phyloP scores from a whole-genome alignment of 1,140 invertebrate genomes.

The Drosophila yakuba region DNA sequence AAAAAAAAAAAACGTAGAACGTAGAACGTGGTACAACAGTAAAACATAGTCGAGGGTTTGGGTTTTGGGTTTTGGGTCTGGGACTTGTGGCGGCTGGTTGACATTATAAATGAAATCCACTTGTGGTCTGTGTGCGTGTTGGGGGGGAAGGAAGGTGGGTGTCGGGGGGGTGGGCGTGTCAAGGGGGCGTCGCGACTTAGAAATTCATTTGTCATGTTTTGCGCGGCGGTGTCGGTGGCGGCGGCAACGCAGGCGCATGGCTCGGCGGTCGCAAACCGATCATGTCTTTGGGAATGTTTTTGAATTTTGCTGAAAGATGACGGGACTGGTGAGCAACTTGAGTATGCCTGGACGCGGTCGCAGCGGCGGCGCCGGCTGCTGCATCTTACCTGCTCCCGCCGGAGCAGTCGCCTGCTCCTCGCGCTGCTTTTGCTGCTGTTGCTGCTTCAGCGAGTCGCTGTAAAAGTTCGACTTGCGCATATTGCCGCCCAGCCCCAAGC shows the following conservation, averaged over 20 bases:
- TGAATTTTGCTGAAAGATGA: slow-evolving; percentile 84
- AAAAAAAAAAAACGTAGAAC: slow-evolving; percentile 48
- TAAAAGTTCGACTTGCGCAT: slow-evolving; percentile 70
- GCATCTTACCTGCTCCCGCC: slow-evolving; percentile 46
- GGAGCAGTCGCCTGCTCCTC: slow-evolving; percentile 51
- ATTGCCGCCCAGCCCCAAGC: slow-evolving; percentile 40
- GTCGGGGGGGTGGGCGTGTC: slow-evolving; percentile 1
- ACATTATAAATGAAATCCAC: slow-evolving; percentile 15
- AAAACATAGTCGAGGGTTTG: slow-evolving; percentile 15
- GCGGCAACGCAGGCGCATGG: slow-evolving; percentile 55
- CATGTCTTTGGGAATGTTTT: slow-evolving; percentile 85
- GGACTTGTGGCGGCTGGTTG: background rate
- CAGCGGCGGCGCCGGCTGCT: slow-evolving; percentile 72
- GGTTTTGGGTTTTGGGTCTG: background rate
- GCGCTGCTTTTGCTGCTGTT: slow-evolving; percentile 39
- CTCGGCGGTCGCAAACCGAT: slow-evolving; percentile 60
- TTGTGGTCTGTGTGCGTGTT: slow-evolving; percentile 33
- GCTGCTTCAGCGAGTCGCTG: slow-evolving; percentile 56
- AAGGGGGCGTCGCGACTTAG: slow-evolving; percentile 51
- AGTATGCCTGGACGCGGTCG: slow-evolving; percentile 72
- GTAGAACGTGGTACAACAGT: slow-evolving; percentile 42
- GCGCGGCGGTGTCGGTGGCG: slow-evolving; percentile 82
- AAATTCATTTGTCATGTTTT: slow-evolving; percentile 85
- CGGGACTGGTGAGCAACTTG: slow-evolving; percentile 82
- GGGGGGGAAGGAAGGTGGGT: background rate